Evolutionary conservation across 2,797 vertebrate genomes (phyloP).

Genomic region (Malurus splendens): DNA sequence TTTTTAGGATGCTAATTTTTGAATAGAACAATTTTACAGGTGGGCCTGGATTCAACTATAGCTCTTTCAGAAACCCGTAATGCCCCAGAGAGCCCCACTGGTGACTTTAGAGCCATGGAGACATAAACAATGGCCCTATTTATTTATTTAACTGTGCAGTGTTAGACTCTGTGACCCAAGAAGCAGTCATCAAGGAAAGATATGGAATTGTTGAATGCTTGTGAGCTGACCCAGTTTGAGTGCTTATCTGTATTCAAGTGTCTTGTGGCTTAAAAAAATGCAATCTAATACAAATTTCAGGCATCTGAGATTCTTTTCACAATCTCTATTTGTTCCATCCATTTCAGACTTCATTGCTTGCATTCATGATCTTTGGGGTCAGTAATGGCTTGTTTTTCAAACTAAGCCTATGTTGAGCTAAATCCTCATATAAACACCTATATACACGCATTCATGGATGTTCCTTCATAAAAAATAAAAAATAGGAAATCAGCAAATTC

Average conservation of each 20-base stretch:
- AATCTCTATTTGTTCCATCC: not conserved
- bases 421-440: not conserved
- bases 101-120: not conserved
- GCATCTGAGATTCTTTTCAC: not conserved
- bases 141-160: not conserved
- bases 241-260: not conserved
- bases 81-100: not conserved
- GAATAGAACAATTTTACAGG: not conserved
- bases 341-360: not conserved
- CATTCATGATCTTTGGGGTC: not conserved
- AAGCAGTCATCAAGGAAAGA: not conserved
- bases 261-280: not conserved
- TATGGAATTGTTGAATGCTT: not conserved
- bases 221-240: not conserved
- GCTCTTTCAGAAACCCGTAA: not conserved
- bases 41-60: not conserved
- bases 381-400: not conserved
- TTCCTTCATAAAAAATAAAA: not conserved
- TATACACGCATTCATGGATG: not conserved
- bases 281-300: not conserved
- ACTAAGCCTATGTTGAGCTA: not conserved
- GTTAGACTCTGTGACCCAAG: not conserved
- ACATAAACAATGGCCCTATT: not conserved
- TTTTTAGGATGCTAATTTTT: not conserved
- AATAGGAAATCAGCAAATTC: not conserved